Evolutionary conservation across 2,113 vertebrate species (phyloP), one percentile per base, ranked within the genome.

Genomic region (Okapia johnstoni): DNA sequence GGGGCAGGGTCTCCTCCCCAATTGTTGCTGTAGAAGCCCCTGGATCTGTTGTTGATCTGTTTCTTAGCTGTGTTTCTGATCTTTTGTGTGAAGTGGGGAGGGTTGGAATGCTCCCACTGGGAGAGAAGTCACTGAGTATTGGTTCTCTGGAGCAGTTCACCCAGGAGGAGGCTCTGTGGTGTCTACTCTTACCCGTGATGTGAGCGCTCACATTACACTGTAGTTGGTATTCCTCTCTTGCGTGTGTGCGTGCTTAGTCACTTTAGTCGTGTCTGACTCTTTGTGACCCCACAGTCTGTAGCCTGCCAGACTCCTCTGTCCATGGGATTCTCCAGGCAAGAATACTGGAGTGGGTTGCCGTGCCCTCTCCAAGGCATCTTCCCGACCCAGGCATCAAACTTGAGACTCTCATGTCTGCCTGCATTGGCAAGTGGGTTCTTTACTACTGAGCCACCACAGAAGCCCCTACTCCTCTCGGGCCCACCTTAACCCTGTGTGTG

Each of bases 381-480:
- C 17, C 63, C 1, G 66, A 36, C 66, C 19, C 66, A 70, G 66
- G 19, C 19, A 12, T 70, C 66, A 40, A 40, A 21, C 19, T 36
- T 23, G n/a, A 36, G 66, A 23, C 66, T 70, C 10, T 70, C n/a
- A 6, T 23, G n/a, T 70, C n/a, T 23, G n/a, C 66, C n/a, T 23
- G 66, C n/a, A 6, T 2, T 5, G n/a, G 66, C 66, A 70, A n/a
- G n/a, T 0, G n/a, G n/a, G n/a, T 36, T 70, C n/a, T 70, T 40
- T 70, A 70, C 66, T 19, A 36, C 66, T 36, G n/a, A 70, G 66
- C n/a, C 66, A 23, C 19, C n/a, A 40, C 19, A n/a, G n/a, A 70
- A 70, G 66, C n/a, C 19, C n/a, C 19, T 12, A 7, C 77, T 80
- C 46, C 28, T 6, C 16, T 33, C 16, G 9, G 2, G 15, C 28